Evolutionary conservation across 2,888 invertebrate genomes (phyloP), one percentile per base, ranked within the genome.

Genomic region (Adelognathus sp.): DNA sequence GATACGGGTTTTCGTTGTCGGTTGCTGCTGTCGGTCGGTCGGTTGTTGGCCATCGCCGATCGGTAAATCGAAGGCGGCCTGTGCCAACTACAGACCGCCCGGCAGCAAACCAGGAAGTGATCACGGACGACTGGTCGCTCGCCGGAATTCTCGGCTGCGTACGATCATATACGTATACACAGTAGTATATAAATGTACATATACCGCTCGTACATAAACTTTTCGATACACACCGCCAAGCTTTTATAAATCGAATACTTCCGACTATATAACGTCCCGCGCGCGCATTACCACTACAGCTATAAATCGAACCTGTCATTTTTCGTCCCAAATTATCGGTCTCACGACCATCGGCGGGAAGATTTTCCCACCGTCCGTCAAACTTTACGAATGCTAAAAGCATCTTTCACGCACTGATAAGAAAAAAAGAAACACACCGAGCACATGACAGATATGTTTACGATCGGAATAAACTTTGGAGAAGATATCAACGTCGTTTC

Each of bases 91-190:
- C 52, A 75, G 61, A 84, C 77, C 82, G 78, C 76, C 79, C 81
- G n/a, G 79, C 79, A 80, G 66, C 82, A 79, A 84, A 87, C 86
- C 87, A 86, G 88, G 88, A 88, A 88, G 87, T 82, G 82, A 87
- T 83, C 86, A 84, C 73, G 83, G 69, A 84, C 83, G 82, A 87
- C 84, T 82, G 85, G 82, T 85, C 84, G 81, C 77, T 84, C 82
- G 82, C 81, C 81, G 81, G 83, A 87, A 87, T 86, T 86, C 83
- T 84, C 81, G 84, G 76, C 76, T 79, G 67, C n/a, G n/a, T 79
- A 76, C 77, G 79, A 82, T 84, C 82, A 85, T 72, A 79, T 63
- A 75, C 78, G 11, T 54, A 52, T 52, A 44, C 54, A 4, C 11
- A n/a, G n/a, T n/a, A n/a, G n/a, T n/a, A n/a, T n/a, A n/a, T n/a